A percentile compares a stretch with the other conserved stretches of the same genome.
Conservation (phyloP, 2,797 vertebrate genomes). For the Falco naumanni region DNA sequence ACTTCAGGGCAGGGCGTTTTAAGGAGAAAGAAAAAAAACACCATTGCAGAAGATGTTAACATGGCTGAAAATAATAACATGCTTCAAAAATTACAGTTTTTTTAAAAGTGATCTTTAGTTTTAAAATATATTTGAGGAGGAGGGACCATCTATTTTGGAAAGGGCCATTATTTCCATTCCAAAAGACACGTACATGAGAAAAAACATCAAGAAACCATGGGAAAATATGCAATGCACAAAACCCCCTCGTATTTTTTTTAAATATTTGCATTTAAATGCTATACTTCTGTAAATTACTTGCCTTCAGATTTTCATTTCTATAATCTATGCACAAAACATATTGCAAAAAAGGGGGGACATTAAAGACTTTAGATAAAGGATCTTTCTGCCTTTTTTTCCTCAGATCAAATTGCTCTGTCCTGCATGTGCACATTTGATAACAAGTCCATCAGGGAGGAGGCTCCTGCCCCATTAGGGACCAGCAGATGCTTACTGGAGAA, state of each 20-base stretch:
- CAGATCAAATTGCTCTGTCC: not conserved
- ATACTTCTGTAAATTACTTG: not conserved
- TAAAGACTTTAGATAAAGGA: not conserved
- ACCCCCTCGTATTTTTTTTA: not conserved
- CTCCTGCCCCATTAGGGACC: not conserved
- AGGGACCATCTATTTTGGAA: not conserved
- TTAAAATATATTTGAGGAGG: not conserved
- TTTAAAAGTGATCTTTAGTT: not conserved
- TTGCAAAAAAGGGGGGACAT: not conserved
- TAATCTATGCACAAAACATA: not conserved
- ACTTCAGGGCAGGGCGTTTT: not conserved
- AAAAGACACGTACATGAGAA: not conserved
- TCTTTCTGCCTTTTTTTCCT: not conserved
- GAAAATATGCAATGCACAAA: not conserved
- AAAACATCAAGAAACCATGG: not conserved
- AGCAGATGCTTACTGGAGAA: not conserved
- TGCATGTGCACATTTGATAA: not conserved
- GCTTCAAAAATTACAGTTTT: not conserved
- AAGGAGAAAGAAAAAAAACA: not conserved
- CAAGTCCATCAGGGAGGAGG: not conserved
- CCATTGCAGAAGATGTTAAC: not conserved
- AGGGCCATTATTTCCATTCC: not conserved
- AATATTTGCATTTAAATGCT: not conserved
- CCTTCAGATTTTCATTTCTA: not conserved
- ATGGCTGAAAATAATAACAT: not conserved